Evolutionary conservation across 1,140 invertebrate genomes (phyloP).

Genomic region (Hermatobates lingyangjiaoensis): DNA sequence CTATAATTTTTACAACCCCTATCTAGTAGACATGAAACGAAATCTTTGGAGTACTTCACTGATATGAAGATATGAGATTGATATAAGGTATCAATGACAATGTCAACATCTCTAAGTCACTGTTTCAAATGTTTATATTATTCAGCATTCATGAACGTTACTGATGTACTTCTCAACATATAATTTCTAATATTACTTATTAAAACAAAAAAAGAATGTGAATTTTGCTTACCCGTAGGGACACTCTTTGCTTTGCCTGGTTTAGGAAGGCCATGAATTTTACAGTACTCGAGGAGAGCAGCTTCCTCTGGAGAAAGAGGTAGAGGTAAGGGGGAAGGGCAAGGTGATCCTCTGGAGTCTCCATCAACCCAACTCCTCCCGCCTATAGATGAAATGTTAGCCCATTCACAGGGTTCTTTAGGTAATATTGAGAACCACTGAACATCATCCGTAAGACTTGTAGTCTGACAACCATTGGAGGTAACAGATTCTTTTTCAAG

Average conservation of each 20-base stretch:
- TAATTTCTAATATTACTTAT: too few relatives aligned
- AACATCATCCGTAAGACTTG: conserved; percentile 5
- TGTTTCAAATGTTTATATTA: too few relatives aligned
- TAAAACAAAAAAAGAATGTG: too few relatives aligned
- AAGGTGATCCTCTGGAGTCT: conserved; percentile 19
- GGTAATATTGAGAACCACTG: conserved; percentile 41
- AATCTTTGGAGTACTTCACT: too few relatives aligned
- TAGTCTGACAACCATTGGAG: conserved; percentile 10
- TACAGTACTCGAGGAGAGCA: conserved; percentile 48
- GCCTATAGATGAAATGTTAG: conserved; percentile 18
- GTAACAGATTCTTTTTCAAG: conserved; percentile 14
- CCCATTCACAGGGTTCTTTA: conserved; percentile 36
- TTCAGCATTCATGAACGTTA: too few relatives aligned
- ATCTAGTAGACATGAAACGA: too few relatives aligned
- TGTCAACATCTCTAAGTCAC: too few relatives aligned
- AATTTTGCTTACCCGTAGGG: too few relatives aligned
- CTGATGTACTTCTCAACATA: too few relatives aligned
- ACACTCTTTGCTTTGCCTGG: conserved; percentile 44
- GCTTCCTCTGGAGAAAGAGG: conserved; percentile 57
- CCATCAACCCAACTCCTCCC: conserved; percentile 19
- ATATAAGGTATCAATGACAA: too few relatives aligned
- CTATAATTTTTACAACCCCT: too few relatives aligned
- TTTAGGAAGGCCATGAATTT: conserved; percentile 47
- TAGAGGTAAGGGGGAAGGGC: conserved; percentile 39
- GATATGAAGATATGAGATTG: too few relatives aligned